These are phyloP conservation scores for Plecturocebus donacophilus DNA, from an alignment of 2,113 vertebrate species.

Conservation along the genomic window DNA sequence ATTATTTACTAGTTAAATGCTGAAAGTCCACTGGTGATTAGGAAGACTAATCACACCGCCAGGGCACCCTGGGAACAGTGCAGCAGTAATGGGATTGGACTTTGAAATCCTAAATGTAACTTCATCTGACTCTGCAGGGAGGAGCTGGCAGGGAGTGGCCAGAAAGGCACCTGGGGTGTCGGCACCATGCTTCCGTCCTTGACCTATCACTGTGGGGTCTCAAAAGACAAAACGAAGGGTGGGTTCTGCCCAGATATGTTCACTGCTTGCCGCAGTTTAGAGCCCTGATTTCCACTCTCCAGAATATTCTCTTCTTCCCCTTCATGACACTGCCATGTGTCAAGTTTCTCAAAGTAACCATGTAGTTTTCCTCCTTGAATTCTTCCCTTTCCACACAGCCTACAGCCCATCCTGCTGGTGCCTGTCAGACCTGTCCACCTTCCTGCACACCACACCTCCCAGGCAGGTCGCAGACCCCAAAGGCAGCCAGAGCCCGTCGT, in stretches of 20 bases:
- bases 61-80: not conserved
- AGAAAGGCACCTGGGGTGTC: not conserved
- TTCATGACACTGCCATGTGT: not conserved
- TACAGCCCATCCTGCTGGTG: accelerated
- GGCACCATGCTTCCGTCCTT: not conserved
- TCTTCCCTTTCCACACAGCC: not conserved
- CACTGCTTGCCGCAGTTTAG: too few relatives aligned
- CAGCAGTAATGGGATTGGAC: accelerated
- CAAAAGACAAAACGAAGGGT: too few relatives aligned
- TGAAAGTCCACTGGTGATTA: not conserved
- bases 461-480: too few relatives aligned
- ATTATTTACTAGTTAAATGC: not conserved
- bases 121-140: not conserved
- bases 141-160: not conserved
- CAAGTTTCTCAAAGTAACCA: too few relatives aligned
- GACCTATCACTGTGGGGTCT: too few relatives aligned
- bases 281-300: too few relatives aligned
- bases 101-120: not conserved
- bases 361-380: too few relatives aligned
- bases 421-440: not conserved
- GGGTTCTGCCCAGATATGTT: too few relatives aligned
- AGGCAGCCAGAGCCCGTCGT: not conserved
- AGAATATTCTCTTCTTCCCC: not conserved
- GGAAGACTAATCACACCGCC: not conserved
- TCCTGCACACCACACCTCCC: not conserved